Base-by-base conservation (phyloP, 2,888 invertebrate genomes). In the Eristalis tenax region DNA sequence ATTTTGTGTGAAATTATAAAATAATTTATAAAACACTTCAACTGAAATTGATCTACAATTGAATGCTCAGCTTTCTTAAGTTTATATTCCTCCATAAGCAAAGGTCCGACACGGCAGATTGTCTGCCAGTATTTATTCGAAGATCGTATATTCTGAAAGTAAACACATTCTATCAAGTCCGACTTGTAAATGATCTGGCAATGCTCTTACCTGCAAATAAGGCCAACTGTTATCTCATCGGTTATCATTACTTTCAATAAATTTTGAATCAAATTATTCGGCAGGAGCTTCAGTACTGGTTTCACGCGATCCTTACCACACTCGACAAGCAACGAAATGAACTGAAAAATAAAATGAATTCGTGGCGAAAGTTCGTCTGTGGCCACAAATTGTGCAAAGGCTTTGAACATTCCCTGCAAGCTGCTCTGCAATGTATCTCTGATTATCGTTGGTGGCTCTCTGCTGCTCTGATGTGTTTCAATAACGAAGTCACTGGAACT, bases 81-180 rank as follows among this genome's bases (percentile, higher is more conserved):
- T 95, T 94, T 94, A 97, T 96, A 93, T 97, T 97, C 88, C 97
- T 94, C 90, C 97, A 94, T 90, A 98, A 95, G 92, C 98, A 98
- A 81, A 98, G 94, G 92, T 98, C 98, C 90, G 97, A 95, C 0
- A 98, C 97, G 74, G 97, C 97, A 80, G 97, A 96, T 91, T 97
- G 97, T 77, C 98, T 94, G 1, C 98, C 98, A 74, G 95, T 94
- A 23, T 95, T 93, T 23, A 96, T 95, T 69, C 95, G 94, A 66
- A 98, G 94, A 93, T 98, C 98, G 92, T 98, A 97, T 84, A 93
- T 90, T 76, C 93, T 92, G 68, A 23, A 93, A 90, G 6, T 4
- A 65, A 35, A 68, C 56, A 50, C 10, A 18, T 43, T 26, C n/a
- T n/a, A 18, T n/a, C 15, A 38, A 23, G 0, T 26, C 1, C n/a